These are phyloP conservation scores for Drosophila funebris DNA, from an alignment of 1,140 invertebrate genomes.

Conservation along the genomic window DNA sequence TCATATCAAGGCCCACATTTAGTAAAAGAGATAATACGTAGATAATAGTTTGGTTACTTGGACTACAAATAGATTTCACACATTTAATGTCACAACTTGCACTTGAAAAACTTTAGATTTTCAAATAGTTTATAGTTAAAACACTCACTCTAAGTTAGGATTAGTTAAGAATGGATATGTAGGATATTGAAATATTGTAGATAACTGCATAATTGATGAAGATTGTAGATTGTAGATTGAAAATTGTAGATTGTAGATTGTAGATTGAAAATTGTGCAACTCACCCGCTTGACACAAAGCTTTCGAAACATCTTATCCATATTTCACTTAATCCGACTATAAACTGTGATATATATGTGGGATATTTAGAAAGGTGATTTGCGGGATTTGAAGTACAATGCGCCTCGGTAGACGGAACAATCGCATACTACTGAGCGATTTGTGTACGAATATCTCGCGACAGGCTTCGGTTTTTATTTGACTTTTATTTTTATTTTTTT, in stretches of 20 bases:
- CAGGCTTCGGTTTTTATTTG: slow-evolving; percentile 12
- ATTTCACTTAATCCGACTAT: slow-evolving; percentile 5
- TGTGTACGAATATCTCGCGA: slow-evolving; percentile 46
- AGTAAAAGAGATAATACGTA: slow-evolving; percentile 34
- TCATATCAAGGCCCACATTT: slow-evolving; percentile 26
- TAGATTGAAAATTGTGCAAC: slow-evolving; percentile 5
- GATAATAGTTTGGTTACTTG: slow-evolving; percentile 26
- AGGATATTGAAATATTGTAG: not conserved
- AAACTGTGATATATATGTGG: not conserved
- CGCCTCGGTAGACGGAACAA: slow-evolving; percentile 54
- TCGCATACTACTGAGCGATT: slow-evolving; percentile 63
- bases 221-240: not conserved
- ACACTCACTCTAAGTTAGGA: not conserved
- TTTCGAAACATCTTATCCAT: slow-evolving; percentile 53
- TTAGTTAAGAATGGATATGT: not conserved
- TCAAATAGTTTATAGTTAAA: too few species aligned
- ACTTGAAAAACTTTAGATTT: not conserved
- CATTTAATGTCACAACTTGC: slow-evolving; percentile 2
- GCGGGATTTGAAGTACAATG: slow-evolving; percentile 26
- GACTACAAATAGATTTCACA: slow-evolving; percentile 3
- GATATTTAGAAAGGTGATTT: not conserved
- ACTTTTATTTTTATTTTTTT: too few species aligned
- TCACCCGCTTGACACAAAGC: slow-evolving; percentile 41
- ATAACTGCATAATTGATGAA: not conserved
- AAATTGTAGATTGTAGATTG: not conserved